phyloP scores from a whole-genome alignment of 2,888 invertebrate species.

The Aricia artaxerxes region DNA sequence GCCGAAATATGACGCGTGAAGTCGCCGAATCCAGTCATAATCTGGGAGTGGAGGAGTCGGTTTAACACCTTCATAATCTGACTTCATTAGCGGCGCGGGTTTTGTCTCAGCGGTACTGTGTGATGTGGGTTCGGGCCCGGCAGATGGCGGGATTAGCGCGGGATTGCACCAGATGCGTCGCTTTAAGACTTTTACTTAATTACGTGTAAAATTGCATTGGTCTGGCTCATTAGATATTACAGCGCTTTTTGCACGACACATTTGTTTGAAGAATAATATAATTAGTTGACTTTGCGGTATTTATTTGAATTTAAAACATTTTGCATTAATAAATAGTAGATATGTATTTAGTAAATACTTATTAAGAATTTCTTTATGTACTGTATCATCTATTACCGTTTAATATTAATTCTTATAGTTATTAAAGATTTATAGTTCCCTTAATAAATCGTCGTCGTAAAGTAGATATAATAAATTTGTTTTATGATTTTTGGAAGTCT shows the following conservation, averaged over 20 bases:
- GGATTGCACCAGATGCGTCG: slow-evolving; percentile 48
- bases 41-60: slow-evolving; percentile 75
- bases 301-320: not conserved
- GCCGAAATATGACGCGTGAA: slow-evolving; percentile 73
- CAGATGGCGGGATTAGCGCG: slow-evolving; percentile 77
- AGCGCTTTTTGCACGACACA: not conserved
- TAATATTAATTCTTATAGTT: not conserved
- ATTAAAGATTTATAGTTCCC: not conserved
- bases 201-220: slow-evolving; percentile 28
- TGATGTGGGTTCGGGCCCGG: slow-evolving; percentile 56
- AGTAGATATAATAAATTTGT: not conserved
- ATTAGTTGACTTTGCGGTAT: not conserved
- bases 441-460: not conserved
- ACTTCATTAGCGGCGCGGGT: slow-evolving; percentile 75
- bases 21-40: slow-evolving; percentile 71
- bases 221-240: slow-evolving; percentile 34
- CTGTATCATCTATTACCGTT: not conserved
- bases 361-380: not conserved
- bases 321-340: not conserved
- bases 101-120: slow-evolving; percentile 78
- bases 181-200: slow-evolving; percentile 32
- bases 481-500: not conserved
- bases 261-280: not conserved
- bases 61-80: slow-evolving; percentile 81
- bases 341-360: not conserved